Evolutionary conservation across 92 coral and sea anemone genomes (phyloP).

Genomic region (Paragorgia papillata): DNA sequence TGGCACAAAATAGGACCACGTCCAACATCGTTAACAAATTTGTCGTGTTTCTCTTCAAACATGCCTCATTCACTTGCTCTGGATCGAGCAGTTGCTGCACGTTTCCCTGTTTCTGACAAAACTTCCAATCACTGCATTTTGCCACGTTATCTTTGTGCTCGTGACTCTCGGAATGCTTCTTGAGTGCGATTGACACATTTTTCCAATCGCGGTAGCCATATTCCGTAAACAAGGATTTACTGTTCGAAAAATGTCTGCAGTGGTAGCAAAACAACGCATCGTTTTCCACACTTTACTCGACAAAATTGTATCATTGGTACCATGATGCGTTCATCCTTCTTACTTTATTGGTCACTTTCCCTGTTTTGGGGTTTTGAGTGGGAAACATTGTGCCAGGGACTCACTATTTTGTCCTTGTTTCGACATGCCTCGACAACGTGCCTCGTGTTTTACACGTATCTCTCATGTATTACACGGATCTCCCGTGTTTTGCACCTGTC

Average conservation of each 20-base stretch:
- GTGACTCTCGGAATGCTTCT: not conserved
- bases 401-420: too few species aligned
- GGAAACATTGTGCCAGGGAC: not conserved
- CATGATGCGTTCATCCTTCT: not conserved
- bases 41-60: not conserved
- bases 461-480: too few species aligned
- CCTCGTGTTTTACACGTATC: too few species aligned
- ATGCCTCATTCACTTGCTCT: not conserved
- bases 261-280: not conserved
- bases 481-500: too few species aligned
- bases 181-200: not conserved
- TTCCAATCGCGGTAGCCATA: not conserved
- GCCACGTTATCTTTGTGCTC: not conserved
- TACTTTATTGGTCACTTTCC: not conserved
- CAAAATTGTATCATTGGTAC: not conserved
- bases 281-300: not conserved
- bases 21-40: not conserved
- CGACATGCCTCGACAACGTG: too few species aligned
- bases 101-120: not conserved
- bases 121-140: not conserved
- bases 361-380: not conserved
- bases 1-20: not conserved
- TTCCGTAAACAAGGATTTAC: not conserved
- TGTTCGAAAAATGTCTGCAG: not conserved
- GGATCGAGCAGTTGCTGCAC: not conserved